Percentiles rank a stretch among this genome's conserved stretches.
These are phyloP conservation scores for Escarpia spicata DNA, from an alignment of 2,888 invertebrate genomes.

Conservation along the genomic window DNA sequence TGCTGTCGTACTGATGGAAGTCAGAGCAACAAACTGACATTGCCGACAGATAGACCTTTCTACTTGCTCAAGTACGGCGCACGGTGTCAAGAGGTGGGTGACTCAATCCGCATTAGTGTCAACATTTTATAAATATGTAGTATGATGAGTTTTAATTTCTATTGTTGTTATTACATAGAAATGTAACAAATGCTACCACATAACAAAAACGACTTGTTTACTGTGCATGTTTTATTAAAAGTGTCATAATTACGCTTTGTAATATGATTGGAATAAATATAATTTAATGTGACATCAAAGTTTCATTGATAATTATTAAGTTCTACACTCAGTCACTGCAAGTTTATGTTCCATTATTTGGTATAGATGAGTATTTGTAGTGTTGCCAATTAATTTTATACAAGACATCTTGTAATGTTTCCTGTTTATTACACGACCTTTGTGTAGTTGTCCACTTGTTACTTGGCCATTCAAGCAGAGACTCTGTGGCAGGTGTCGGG, in stretches of 20 bases:
- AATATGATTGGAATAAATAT: not conserved
- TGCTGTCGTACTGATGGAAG: slow-evolving; percentile 43
- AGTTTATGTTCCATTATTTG: not conserved
- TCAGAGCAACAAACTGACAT: slow-evolving; percentile 31
- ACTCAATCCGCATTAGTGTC: not conserved
- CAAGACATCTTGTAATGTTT: too few species aligned
- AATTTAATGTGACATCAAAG: not conserved
- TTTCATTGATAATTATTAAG: not conserved
- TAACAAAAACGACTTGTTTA: too few species aligned
- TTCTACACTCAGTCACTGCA: not conserved
- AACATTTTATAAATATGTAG: not conserved
- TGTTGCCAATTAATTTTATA: too few species aligned
- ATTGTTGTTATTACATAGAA: not conserved
- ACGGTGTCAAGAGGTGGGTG: slow-evolving; percentile 39
- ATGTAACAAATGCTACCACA: too few species aligned
- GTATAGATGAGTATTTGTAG: too few species aligned
- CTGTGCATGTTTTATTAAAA: too few species aligned
- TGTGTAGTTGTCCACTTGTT: not conserved
- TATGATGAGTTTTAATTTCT: not conserved
- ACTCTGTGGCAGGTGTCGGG: slow-evolving; percentile 37
- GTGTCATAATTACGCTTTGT: too few species aligned
- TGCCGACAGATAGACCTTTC: slow-evolving; percentile 42
- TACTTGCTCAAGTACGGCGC: slow-evolving; percentile 41
- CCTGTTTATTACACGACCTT: too few species aligned
- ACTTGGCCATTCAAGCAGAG: not conserved